Conservation (phyloP, 2,888 invertebrate species). For the Saturnia pavonia region DNA sequence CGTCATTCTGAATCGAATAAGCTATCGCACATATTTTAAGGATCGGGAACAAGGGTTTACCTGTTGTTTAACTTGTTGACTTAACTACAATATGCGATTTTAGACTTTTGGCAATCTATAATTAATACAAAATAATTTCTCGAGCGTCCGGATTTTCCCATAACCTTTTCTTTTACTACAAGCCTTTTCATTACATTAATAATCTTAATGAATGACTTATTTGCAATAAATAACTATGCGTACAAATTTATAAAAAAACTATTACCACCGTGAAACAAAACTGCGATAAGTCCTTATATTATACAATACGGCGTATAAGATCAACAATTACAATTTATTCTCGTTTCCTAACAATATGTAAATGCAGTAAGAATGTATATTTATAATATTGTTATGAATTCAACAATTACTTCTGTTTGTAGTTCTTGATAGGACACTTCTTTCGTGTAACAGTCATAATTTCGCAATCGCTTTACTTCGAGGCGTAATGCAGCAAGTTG, state of each 20-base stretch:
- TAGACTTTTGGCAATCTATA: too few relatives aligned
- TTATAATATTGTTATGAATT: neutral
- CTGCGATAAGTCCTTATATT: neutral
- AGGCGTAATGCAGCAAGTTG: constrained; percentile 59
- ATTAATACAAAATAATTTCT: too few relatives aligned
- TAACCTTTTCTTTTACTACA: too few relatives aligned
- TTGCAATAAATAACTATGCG: neutral
- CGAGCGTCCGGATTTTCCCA: too few relatives aligned
- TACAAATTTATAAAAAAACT: neutral
- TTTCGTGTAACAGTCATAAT: constrained; percentile 65
- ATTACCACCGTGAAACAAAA: neutral
- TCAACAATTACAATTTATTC: neutral
- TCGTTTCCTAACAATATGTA: neutral
- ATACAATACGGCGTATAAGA: neutral
- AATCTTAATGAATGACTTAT: too few relatives aligned
- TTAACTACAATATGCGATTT: too few relatives aligned
- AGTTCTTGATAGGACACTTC: constrained; percentile 62
- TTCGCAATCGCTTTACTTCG: constrained; percentile 61
- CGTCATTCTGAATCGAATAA: too few relatives aligned
- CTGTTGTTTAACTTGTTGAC: too few relatives aligned
- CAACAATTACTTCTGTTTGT: constrained; percentile 57
- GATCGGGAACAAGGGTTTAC: too few relatives aligned
- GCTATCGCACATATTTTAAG: too few relatives aligned
- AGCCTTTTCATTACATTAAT: too few relatives aligned
- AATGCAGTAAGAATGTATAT: neutral